Conservation (phyloP, 2,113 vertebrate species). For the Pachyramphus minor region DNA sequence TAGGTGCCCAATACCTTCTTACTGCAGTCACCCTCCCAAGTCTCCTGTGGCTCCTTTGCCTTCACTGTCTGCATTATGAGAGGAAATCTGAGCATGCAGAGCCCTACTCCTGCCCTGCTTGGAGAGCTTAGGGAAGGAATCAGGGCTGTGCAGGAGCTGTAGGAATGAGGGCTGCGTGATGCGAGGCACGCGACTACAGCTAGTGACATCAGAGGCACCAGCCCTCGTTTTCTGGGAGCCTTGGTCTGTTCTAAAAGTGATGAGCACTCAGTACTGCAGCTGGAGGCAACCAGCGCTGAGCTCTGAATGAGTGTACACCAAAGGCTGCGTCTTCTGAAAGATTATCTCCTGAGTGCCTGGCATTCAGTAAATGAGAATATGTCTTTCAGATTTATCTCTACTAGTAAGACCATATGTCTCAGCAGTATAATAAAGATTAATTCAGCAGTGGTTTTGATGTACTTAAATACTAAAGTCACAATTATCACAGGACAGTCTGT, state of each 20-base stretch:
- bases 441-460: background rate
- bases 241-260: background rate
- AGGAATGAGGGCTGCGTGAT: background rate
- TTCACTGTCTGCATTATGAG: rapidly evolving
- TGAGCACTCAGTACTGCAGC: background rate
- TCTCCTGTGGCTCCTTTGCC: background rate
- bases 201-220: background rate
- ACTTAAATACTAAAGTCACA: background rate
- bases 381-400: background rate
- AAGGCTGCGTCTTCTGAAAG: background rate
- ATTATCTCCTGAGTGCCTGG: background rate
- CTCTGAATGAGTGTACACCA: rapidly evolving
- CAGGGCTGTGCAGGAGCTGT: rapidly evolving
- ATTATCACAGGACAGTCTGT: background rate
- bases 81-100: rapidly evolving
- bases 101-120: background rate
- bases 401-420: background rate
- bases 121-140: background rate
- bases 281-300: background rate
- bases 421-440: background rate
- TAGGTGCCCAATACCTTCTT: background rate
- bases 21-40: too few relatives aligned
- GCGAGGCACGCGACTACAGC: rapidly evolving
- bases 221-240: background rate
- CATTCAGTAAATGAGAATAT: background rate